These are phyloP conservation scores for Habropoda laboriosa DNA, from an alignment of 1,140 invertebrate species.

Conservation along the genomic window DNA sequence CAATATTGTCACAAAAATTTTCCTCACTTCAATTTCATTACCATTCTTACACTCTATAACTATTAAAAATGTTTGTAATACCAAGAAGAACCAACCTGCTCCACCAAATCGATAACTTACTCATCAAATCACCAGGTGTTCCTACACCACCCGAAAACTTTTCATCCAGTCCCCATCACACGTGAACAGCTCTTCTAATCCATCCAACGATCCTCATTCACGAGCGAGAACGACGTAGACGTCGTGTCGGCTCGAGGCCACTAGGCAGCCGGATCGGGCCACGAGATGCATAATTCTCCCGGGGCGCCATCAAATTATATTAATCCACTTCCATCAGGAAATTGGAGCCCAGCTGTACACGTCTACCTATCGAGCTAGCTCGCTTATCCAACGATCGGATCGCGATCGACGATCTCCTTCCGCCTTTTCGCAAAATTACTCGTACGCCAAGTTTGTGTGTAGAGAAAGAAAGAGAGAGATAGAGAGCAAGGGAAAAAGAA, in stretches of 20 bases:
- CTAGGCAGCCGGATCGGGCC: slow-evolving; percentile 48
- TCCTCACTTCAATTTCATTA: too few species aligned
- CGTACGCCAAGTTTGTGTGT: too few species aligned
- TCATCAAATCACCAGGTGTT: too few species aligned
- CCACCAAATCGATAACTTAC: too few species aligned
- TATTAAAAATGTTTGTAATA: too few species aligned
- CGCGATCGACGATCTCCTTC: not conserved
- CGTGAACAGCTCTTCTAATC: not conserved
- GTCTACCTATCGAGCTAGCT: slow-evolving; percentile 41
- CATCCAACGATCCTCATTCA: not conserved
- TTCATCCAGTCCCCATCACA: too few species aligned
- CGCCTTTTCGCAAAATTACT: not conserved
- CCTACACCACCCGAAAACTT: too few species aligned
- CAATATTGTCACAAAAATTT: too few species aligned
- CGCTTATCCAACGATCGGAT: slow-evolving; percentile 29
- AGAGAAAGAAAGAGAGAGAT: too few species aligned
- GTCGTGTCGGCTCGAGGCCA: not conserved
- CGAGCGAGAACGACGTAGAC: not conserved
- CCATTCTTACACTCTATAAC: too few species aligned
- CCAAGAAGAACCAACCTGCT: too few species aligned
- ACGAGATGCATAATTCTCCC: slow-evolving; percentile 60
- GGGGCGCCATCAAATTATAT: slow-evolving; percentile 64
- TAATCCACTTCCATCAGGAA: slow-evolving; percentile 66
- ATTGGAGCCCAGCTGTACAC: slow-evolving; percentile 50
- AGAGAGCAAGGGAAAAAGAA: not conserved